These are phyloP conservation scores for Drosophila lowei DNA, from an alignment of 1,140 invertebrate species.

Conservation along the genomic window DNA sequence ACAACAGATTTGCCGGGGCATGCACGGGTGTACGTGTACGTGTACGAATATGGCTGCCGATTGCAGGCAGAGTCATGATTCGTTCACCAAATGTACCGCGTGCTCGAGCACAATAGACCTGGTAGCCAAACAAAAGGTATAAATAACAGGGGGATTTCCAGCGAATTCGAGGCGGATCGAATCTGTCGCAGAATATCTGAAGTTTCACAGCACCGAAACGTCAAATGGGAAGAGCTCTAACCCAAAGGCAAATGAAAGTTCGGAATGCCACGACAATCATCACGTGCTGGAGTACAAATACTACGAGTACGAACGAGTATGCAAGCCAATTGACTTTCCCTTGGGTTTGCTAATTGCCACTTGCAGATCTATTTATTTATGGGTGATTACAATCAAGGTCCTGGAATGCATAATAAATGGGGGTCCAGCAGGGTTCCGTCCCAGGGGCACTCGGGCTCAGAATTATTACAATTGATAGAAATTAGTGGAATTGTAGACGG, in stretches of 20 bases:
- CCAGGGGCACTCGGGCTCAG: neutral
- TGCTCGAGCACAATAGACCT: constrained; percentile 7
- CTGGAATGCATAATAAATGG: constrained; percentile 20
- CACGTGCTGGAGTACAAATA: constrained; percentile 18
- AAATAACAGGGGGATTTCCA: neutral
- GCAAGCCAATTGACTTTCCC: constrained; percentile 32
- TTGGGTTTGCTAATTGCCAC: constrained; percentile 42
- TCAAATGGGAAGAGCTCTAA: constrained; percentile 2
- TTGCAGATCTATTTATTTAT: constrained; percentile 20
- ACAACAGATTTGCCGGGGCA: constrained; percentile 3
- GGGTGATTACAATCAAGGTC: constrained; percentile 52
- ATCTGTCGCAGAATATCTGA: no score
- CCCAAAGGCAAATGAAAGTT: neutral
- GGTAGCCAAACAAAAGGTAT: neutral
- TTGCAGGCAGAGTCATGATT: constrained; percentile 17
- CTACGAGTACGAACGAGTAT: neutral
- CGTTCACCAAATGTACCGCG: constrained; percentile 20
- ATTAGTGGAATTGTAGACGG: constrained; percentile 42
- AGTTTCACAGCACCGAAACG: no score
- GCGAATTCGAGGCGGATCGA: neutral
- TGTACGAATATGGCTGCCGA: neutral
- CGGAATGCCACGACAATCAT: neutral
- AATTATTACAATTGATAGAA: constrained; percentile 63
- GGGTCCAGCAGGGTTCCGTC: neutral
- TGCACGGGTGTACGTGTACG: neutral